These are phyloP conservation scores for Trileptium ribeirensis DNA, from an alignment of 2,888 invertebrate species.

Conservation along the genomic window DNA sequence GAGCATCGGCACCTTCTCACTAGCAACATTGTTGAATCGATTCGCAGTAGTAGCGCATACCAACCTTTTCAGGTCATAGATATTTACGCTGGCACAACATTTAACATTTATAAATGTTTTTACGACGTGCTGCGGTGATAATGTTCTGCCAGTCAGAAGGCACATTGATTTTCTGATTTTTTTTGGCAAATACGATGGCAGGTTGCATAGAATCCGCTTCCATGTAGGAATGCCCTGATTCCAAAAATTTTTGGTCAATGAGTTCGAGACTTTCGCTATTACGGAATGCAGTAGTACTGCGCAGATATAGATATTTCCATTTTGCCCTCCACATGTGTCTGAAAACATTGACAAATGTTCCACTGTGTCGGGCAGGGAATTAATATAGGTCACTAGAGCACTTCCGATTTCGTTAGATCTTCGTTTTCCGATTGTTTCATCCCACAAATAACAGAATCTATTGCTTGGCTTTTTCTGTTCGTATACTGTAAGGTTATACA, in stretches of 20 bases:
- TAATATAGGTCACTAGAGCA: background rate
- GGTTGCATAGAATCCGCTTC: constrained; percentile 19
- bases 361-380: background rate
- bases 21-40: background rate
- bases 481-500: constrained; percentile 13
- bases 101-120: background rate
- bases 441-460: constrained; percentile 13
- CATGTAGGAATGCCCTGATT: too few species aligned
- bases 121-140: background rate
- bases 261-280: background rate
- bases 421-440: constrained; percentile 1
- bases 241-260: constrained; percentile 3
- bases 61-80: background rate
- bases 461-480: background rate
- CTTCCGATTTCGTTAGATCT: constrained; percentile 12
- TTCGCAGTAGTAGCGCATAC: background rate
- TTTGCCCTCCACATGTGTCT: constrained; percentile 10
- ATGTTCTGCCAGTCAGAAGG: background rate
- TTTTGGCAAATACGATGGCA: background rate
- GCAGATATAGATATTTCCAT: too few species aligned
- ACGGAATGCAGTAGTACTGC: constrained; percentile 5
- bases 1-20: background rate
- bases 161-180: background rate
- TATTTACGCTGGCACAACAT: background rate
- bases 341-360: background rate